Base-by-base conservation (phyloP, 2,888 invertebrate genomes). In the Rotaria magnacalcarata region DNA sequence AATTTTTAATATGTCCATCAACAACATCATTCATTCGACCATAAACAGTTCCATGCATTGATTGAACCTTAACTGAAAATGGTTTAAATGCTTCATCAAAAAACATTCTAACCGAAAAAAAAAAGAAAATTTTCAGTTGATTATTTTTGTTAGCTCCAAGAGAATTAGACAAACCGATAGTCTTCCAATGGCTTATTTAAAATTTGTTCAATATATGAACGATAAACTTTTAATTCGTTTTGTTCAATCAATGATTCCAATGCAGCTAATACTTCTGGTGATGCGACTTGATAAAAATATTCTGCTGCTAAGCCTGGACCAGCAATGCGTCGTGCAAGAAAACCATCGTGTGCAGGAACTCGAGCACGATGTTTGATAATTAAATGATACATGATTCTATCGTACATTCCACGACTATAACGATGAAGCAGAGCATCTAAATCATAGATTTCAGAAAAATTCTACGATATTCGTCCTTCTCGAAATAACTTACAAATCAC, bases 241-340 rank as follows among this genome's bases (percentile, higher is more conserved):
- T 94, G 92, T 92, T 97, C 96, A 90, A 95, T 93, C 91, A 95
- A 94, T 0, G 96, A 95, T 91, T 95, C 95, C 89, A 96, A 94
- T 0, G 96, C 96, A 5, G 96, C 96, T 88, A 96, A 91, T 27
- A 96, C 96, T 91, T 96, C 96, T 89, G 96, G 96, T 4, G 96
- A 94, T 88, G 94, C 91, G 90, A 96, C 95, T 92, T 95, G 95
- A 90, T 95, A 96, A 91, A 94, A 95, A 90, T 95, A 95, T 90
- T 95, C 94, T 54, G 94, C 93, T 84, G 94, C 94, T 88, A 96
- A 92, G 47, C 96, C 96, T 19, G 96, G 96, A 7, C 96, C 96
- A 87, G 94, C 94, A 88, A 96, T 94, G 89, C 96, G 93, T 89
- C 94, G 94, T 67, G 96, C 96, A 87, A 95, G 94, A 90, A 95